A percentile compares a stretch with the other conserved stretches of the same genome.
Conservation (phyloP, 2,797 vertebrate genomes). For the Notamacropus eugenii region DNA sequence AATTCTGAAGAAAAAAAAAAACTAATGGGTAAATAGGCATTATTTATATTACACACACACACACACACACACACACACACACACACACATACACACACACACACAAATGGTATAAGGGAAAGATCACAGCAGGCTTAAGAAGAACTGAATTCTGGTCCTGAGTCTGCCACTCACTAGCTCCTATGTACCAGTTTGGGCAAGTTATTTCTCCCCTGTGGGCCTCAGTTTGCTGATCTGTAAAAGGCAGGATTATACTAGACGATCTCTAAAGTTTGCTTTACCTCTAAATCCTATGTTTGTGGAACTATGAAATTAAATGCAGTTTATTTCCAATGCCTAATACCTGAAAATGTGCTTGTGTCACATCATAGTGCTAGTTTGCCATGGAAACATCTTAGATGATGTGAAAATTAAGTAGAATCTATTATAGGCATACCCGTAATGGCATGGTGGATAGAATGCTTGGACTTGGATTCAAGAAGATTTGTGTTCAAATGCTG, state of each 20-base stretch:
- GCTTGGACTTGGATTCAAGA: not conserved
- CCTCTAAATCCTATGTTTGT: not conserved
- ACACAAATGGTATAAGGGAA: not conserved
- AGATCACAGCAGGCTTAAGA: too few species aligned
- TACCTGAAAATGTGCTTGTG: not conserved
- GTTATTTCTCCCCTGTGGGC: not conserved
- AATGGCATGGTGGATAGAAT: not conserved
- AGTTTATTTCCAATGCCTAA: not conserved
- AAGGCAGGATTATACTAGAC: not conserved
- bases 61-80: too few species aligned
- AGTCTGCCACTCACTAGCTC: not conserved
- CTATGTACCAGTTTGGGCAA: not conserved
- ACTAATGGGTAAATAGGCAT: not conserved
- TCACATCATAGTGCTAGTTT: not conserved
- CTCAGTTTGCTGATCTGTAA: not conserved
- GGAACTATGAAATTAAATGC: not conserved
- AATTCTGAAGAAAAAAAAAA: not conserved
- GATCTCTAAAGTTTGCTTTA: not conserved
- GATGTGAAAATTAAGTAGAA: not conserved
- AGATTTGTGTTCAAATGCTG: not conserved
- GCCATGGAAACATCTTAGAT: conserved; percentile 5
- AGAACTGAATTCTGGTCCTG: not conserved
- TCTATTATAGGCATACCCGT: not conserved
- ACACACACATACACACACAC: too few species aligned
- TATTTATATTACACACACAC: too few species aligned